Evolutionary conservation across 64 coral and sea anemone species (phyloP).

Genomic region (Porites lutea): DNA sequence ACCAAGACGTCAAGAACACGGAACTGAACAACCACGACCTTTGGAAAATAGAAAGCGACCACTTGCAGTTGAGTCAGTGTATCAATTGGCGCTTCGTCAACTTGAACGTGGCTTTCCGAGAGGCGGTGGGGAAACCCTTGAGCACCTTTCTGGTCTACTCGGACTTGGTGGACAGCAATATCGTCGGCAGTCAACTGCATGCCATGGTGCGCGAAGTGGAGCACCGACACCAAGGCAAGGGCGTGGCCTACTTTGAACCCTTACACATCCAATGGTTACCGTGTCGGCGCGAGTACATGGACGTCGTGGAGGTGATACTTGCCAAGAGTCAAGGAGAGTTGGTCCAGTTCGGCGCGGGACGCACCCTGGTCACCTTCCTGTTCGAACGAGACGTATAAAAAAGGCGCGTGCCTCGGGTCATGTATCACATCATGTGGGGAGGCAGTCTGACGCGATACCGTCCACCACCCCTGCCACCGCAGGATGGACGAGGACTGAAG

Average conservation of each 20-base stretch:
- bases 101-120: too few species aligned
- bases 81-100: too few species aligned
- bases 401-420: not conserved
- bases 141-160: too few species aligned
- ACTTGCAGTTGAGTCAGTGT: too few species aligned
- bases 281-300: not conserved
- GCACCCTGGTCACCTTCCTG: not conserved
- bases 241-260: not conserved
- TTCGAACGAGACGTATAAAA: too few species aligned
- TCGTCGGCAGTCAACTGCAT: too few species aligned
- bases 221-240: not conserved
- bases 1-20: too few species aligned
- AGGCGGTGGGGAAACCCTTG: too few species aligned
- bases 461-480: not conserved
- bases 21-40: too few species aligned
- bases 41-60: too few species aligned
- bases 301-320: not conserved
- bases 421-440: not conserved
- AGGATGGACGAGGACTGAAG: not conserved
- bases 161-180: too few species aligned
- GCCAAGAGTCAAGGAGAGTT: not conserved
- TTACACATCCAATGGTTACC: not conserved
- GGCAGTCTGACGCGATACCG: not conserved
- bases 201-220: not conserved
- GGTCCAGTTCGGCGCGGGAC: not conserved